Evolutionary conservation across 1,140 invertebrate species (phyloP), one percentile per base, ranked within the genome.

Genomic region (Lepidurus arcticus): DNA sequence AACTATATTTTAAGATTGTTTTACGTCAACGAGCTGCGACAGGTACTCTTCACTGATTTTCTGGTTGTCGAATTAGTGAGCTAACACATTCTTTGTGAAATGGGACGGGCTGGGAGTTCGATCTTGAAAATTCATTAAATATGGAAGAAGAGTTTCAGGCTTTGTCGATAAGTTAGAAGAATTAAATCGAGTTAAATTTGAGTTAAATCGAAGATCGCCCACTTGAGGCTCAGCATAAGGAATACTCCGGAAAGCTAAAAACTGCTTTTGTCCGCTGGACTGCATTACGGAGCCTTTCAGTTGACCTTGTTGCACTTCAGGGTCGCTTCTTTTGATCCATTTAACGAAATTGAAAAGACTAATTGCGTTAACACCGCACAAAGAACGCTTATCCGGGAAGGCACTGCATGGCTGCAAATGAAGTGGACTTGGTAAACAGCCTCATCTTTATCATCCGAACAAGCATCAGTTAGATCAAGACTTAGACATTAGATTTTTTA

Each of bases 171-270:
- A 76, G 47, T 76, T 76, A n/a, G n/a, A n/a, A n/a, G n/a, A n/a
- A n/a, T n/a, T 16, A 76, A 76, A 44, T 44, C 21, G n/a, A n/a
- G n/a, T n/a, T n/a, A n/a, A n/a, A n/a, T n/a, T n/a, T n/a, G n/a
- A n/a, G n/a, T n/a, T 90, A 86, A 98, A 98, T 80, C 97, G 88
- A 73, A 96, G 86, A 76, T 88, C 84, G 83, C 94, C 95, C 42
- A 96, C 77, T 0, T 96, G 96, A 83, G 97, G 97, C 85, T 97
- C 92, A 73, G 95, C 95, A 85, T 93, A 98, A 1, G 96, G 96
- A 80, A 98, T 96, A 34, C 95, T 94, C 81, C 93, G 83, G 82
- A 90, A 92, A 2, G 88, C 88, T 80, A 89, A 88, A 4, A 91
- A 88, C 73, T n/a, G 9, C 10, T 45, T 42, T 21, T 47, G 44